A percentile compares a stretch with the other conserved stretches of the same genome.
Conservation (phyloP, 2,797 vertebrate species). For the Channa striata region DNA sequence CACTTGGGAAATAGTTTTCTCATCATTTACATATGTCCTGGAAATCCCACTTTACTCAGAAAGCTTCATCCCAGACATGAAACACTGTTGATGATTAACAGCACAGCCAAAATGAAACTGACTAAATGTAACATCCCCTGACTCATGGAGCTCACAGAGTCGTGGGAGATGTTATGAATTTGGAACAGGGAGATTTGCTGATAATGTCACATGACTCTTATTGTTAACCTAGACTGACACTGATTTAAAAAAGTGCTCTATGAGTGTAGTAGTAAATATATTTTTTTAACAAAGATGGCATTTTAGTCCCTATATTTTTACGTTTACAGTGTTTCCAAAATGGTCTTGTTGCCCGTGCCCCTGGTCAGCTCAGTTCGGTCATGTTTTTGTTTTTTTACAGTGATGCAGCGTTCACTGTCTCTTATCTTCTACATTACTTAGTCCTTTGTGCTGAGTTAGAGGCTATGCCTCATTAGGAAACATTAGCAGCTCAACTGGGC, state of each 20-base stretch:
- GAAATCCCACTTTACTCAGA: constrained; percentile 16
- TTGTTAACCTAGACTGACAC: constrained; percentile 16
- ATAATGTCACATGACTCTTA: background rate
- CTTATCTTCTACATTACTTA: constrained; percentile 57
- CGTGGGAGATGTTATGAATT: constrained; percentile 27
- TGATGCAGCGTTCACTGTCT: constrained; percentile 54
- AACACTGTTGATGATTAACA: constrained; percentile 19
- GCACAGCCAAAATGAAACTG: constrained; percentile 17
- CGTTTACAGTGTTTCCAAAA: background rate
- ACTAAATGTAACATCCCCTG: constrained; percentile 28
- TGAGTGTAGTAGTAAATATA: background rate
- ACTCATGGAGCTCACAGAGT: constrained; percentile 23
- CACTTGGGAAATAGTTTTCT: constrained; percentile 1
- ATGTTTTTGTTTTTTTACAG: constrained; percentile 26
- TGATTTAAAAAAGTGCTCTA: background rate
- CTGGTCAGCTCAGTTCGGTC: constrained; percentile 28
- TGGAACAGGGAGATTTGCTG: constrained; percentile 14
- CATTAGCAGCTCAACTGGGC: constrained; percentile 80
- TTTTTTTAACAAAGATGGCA: constrained; percentile 15
- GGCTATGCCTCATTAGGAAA: constrained; percentile 77
- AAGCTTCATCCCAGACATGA: constrained; percentile 8
- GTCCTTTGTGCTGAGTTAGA: constrained; percentile 70
- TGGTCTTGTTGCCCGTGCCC: background rate
- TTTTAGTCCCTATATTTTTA: background rate
- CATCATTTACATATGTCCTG: constrained; percentile 20